A percentile compares a stretch with the other conserved stretches of the same genome.
These are phyloP conservation scores for Idris sp. DNA, from an alignment of 1,140 invertebrate species.

Conservation along the genomic window DNA sequence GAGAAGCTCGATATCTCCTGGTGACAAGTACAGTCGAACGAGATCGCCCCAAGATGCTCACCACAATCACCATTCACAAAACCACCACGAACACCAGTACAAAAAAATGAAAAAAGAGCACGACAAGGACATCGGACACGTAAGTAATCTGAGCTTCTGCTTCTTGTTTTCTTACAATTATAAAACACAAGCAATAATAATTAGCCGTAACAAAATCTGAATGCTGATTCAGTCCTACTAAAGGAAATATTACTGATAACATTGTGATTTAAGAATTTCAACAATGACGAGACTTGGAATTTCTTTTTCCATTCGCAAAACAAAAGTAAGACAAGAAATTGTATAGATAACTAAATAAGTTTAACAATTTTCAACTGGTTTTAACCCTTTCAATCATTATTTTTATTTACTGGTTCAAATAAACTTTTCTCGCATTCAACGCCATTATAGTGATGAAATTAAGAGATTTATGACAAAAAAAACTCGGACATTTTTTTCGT, in stretches of 20 bases:
- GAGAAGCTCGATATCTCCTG: constrained; percentile 81
- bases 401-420: too few relatives aligned
- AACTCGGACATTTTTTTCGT: too few relatives aligned
- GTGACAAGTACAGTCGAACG: constrained; percentile 80
- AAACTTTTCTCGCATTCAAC: too few relatives aligned
- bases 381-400: too few relatives aligned
- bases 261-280: too few relatives aligned
- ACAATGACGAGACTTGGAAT: too few relatives aligned
- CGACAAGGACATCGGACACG: constrained; percentile 76
- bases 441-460: too few relatives aligned
- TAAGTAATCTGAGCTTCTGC: constrained; percentile 64
- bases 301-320: too few relatives aligned
- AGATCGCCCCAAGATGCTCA: constrained; percentile 82
- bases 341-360: too few relatives aligned
- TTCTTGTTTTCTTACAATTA: constrained; percentile 52
- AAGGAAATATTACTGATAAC: neutral
- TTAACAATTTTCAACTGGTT: too few relatives aligned
- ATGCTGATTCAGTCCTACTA: constrained; percentile 1
- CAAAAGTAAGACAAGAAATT: too few relatives aligned
- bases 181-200: constrained; percentile 50
- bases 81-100: constrained; percentile 78
- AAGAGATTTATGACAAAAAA: too few relatives aligned
- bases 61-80: constrained; percentile 74
- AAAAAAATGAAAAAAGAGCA: constrained; percentile 77
- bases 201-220: constrained; percentile 19